phyloP scores from a whole-genome alignment of 2,113 vertebrate species.

The Lagenorhynchus albirostris region DNA sequence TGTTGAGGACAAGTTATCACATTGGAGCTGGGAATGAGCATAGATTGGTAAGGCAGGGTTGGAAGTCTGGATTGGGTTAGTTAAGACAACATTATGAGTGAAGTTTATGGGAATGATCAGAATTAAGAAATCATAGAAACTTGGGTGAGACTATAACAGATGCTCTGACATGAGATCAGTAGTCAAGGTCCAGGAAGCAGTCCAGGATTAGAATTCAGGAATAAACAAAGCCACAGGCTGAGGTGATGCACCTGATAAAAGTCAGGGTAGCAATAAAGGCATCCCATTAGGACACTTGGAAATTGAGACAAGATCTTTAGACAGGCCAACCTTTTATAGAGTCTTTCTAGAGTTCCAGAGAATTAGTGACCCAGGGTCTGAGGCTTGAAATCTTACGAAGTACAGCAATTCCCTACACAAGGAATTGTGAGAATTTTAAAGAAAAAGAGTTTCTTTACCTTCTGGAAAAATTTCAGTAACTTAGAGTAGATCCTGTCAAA shows the following conservation, averaged over 20 bases:
- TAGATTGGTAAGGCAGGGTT: neutral
- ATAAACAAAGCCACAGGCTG: neutral
- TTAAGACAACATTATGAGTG: neutral
- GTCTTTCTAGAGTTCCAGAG: neutral
- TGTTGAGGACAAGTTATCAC: neutral
- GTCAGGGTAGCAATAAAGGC: neutral
- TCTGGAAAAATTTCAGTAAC: neutral
- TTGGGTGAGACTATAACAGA: neutral
- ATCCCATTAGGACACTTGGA: neutral
- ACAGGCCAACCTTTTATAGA: neutral
- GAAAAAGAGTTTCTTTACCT: neutral
- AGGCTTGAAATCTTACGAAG: neutral
- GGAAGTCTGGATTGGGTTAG: neutral
- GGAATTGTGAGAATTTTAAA: neutral
- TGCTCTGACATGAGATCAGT: neutral
- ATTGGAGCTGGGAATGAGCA: neutral
- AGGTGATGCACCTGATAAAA: neutral
- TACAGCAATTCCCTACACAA: neutral
- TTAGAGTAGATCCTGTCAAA: neutral
- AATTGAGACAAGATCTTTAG: neutral
- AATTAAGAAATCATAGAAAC: neutral
- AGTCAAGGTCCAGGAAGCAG: neutral
- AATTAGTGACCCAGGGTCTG: neutral
- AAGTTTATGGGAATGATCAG: neutral
- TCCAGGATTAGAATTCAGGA: neutral